A percentile compares a stretch with the other conserved stretches of the same genome.
phyloP scores from a whole-genome alignment of 2,113 vertebrate genomes.

The Drymodes brunneopygia region DNA sequence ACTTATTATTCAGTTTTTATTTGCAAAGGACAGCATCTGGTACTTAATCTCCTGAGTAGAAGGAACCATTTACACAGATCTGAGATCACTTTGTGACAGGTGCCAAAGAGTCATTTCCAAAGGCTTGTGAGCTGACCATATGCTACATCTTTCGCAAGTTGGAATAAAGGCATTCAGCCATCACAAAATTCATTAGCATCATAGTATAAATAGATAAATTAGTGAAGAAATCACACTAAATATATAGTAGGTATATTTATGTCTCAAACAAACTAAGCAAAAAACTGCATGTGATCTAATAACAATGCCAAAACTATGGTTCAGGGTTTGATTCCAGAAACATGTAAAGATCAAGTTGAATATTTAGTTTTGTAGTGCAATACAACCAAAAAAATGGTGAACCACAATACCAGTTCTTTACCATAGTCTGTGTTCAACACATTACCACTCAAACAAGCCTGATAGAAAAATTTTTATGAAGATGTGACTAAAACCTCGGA shows the following conservation, averaged over 20 bases:
- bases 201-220: slow-evolving; percentile 14
- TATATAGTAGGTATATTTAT: background rate
- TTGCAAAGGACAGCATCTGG: slow-evolving; percentile 58
- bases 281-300: background rate
- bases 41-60: slow-evolving; percentile 59
- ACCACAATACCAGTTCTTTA: background rate
- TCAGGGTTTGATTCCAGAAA: background rate
- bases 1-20: slow-evolving; percentile 25
- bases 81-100: slow-evolving; percentile 62
- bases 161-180: slow-evolving; percentile 39
- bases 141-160: slow-evolving; percentile 49
- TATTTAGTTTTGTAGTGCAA: background rate
- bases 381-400: background rate
- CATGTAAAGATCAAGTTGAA: background rate
- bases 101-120: slow-evolving; percentile 60
- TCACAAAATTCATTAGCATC: background rate
- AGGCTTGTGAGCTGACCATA: slow-evolving; percentile 61
- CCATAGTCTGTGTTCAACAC: background rate
- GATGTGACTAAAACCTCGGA: background rate
- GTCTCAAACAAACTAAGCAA: background rate
- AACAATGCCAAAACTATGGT: background rate
- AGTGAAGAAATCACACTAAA: background rate
- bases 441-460: background rate
- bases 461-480: background rate
- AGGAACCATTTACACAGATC: slow-evolving; percentile 59